A percentile compares a stretch with the other conserved stretches of the same genome.
Evolutionary conservation across 1,140 invertebrate species (phyloP).

Genomic region (Colletes gigas): DNA sequence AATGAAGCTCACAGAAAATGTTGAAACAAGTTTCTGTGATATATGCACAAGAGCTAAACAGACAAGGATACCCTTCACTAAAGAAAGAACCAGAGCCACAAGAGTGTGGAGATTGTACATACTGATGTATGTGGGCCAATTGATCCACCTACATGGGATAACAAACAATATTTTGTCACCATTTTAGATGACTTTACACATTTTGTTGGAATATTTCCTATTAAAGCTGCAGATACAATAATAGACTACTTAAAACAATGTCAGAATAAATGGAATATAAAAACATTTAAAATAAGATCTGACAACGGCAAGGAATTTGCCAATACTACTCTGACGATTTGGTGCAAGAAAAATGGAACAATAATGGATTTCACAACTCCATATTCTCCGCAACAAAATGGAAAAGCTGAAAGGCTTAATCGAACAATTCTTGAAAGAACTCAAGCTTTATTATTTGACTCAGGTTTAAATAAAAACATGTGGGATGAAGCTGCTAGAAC

Average conservation of each 20-base stretch:
- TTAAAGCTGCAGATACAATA: neutral
- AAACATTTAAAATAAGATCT: constrained; percentile 4
- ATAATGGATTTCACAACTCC: too few species aligned
- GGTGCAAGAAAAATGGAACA: too few species aligned
- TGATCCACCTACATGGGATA: neutral
- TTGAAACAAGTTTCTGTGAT: neutral
- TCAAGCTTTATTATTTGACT: too few species aligned
- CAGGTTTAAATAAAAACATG: neutral
- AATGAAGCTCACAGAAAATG: too few species aligned
- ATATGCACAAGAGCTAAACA: constrained; percentile 4
- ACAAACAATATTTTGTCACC: neutral
- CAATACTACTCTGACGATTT: neutral
- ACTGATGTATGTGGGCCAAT: constrained; percentile 1
- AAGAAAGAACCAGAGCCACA: constrained; percentile 1
- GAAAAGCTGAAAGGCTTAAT: too few species aligned
- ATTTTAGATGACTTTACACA: neutral
- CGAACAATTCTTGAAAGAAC: too few species aligned
- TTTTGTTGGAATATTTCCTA: neutral
- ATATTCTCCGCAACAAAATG: too few species aligned
- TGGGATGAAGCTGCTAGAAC: neutral
- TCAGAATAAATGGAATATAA: neutral
- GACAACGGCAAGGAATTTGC: constrained; percentile 13
- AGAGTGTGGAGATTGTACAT: neutral
- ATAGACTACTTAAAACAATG: neutral
- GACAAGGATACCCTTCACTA: neutral